These are phyloP conservation scores for Euura lappo DNA, from an alignment of 1,140 invertebrate genomes.

Conservation along the genomic window DNA sequence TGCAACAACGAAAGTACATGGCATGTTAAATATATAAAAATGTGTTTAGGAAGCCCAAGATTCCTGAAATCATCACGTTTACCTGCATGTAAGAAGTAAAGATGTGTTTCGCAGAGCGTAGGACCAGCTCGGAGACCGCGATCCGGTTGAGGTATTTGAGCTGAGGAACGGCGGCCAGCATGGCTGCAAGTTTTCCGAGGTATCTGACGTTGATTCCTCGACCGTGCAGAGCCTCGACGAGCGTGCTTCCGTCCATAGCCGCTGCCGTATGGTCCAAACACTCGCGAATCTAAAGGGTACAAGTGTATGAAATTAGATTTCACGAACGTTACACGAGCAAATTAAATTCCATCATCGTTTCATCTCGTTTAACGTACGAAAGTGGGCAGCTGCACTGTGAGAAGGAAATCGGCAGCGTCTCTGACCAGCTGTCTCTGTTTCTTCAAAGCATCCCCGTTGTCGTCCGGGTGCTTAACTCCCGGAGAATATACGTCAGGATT, in stretches of 20 bases:
- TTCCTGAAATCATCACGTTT: conserved; percentile 19
- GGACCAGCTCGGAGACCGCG: conserved; percentile 84
- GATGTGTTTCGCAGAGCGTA: conserved; percentile 90
- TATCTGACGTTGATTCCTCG: conserved; percentile 98
- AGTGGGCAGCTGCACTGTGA: conserved; percentile 91
- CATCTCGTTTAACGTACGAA: conserved; percentile 73
- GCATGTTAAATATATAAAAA: background rate
- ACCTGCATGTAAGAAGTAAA: conserved; percentile 92
- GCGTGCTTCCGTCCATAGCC: conserved; percentile 93
- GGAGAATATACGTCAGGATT: conserved; percentile 98
- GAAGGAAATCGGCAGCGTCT: conserved; percentile 94
- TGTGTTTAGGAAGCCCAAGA: conserved; percentile 16
- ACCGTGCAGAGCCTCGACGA: conserved; percentile 92
- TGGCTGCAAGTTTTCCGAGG: conserved; percentile 84
- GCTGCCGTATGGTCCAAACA: conserved; percentile 90
- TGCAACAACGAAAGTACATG: conserved; percentile 41
- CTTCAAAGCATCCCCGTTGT: conserved; percentile 70
- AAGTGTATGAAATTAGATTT: conserved; percentile 28
- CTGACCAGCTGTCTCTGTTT: conserved; percentile 89
- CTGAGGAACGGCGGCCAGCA: conserved; percentile 78
- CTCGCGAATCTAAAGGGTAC: conserved; percentile 77
- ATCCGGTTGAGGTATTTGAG: conserved; percentile 89
- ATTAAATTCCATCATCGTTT: background rate
- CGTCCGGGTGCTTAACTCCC: conserved; percentile 84
- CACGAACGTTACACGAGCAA: background rate